These are phyloP conservation scores for Beris chalybata DNA, from an alignment of 2,888 invertebrate species.

Conservation along the genomic window DNA sequence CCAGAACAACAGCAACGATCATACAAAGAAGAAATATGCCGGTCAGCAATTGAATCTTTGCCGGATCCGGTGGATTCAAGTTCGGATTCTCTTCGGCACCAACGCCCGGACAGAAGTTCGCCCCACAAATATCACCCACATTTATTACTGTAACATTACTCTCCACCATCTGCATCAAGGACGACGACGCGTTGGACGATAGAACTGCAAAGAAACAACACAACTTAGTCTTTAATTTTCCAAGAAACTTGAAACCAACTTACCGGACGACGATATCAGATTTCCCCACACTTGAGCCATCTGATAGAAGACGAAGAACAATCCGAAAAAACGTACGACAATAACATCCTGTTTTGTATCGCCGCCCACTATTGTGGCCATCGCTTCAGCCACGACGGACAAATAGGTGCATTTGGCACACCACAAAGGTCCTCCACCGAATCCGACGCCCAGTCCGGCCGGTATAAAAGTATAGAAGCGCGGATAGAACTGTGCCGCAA, in stretches of 20 bases:
- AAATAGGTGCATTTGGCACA: conserved; percentile 94
- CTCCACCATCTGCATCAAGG: background rate
- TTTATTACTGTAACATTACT: conserved; percentile 50
- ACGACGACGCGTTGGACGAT: conserved; percentile 39
- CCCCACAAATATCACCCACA: conserved; percentile 68
- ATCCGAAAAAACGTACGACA: conserved; percentile 89
- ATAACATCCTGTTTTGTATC: conserved; percentile 69
- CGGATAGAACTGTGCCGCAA: conserved; percentile 87
- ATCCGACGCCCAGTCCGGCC: conserved; percentile 78
- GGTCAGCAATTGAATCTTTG: conserved; percentile 76
- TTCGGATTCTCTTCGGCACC: conserved; percentile 64
- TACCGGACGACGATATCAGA: conserved; percentile 81
- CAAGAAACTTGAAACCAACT: conserved; percentile 25
- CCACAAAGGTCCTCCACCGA: conserved; percentile 90
- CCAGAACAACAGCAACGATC: conserved; percentile 71
- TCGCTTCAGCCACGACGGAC: conserved; percentile 79
- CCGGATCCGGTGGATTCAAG: conserved; percentile 69
- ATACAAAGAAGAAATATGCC: conserved; percentile 83
- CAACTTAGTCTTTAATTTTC: conserved; percentile 28
- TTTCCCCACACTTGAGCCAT: conserved; percentile 96
- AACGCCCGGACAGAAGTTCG: conserved; percentile 70
- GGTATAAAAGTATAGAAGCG: conserved; percentile 82
- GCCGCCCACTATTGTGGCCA: conserved; percentile 68
- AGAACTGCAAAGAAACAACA: conserved; percentile 23
- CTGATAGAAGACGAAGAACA: conserved; percentile 96